Evolutionary conservation across 2,113 vertebrate species (phyloP).

Genomic region (Poicephalus gulielmi): DNA sequence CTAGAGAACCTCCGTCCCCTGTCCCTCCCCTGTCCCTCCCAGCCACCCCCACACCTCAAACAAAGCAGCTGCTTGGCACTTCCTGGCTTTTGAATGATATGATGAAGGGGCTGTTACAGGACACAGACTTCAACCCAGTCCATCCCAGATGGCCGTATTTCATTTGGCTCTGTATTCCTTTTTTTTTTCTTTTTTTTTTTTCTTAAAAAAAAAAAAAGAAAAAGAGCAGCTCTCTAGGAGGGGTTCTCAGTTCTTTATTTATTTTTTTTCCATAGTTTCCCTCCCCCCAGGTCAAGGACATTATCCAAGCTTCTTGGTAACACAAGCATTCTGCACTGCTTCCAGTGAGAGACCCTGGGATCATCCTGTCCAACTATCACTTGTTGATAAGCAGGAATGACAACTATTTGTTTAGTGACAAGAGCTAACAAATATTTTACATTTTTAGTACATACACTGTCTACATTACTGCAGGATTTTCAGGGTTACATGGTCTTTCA

Average conservation of each 20-base stretch:
- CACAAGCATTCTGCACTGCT: not conserved
- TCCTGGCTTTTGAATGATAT: not conserved
- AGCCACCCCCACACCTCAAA: not conserved
- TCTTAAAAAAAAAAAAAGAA: not conserved
- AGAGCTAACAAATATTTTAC: not conserved
- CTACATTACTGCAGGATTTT: not conserved
- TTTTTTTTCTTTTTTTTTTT: not conserved
- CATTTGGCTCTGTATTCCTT: not conserved
- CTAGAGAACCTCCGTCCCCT: not conserved
- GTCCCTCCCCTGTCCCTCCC: not conserved
- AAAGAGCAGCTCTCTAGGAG: not conserved
- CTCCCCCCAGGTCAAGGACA: fast-evolving
- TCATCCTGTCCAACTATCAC: not conserved
- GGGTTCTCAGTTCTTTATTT: not conserved
- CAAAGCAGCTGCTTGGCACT: not conserved
- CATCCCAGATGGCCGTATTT: not conserved
- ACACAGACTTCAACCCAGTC: not conserved
- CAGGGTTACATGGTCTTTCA: not conserved
- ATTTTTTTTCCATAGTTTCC: not conserved
- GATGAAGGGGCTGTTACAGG: not conserved
- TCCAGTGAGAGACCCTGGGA: not conserved
- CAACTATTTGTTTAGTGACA: not conserved
- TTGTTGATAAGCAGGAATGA: not conserved
- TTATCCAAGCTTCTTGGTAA: not conserved
- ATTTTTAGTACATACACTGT: not conserved